Evolutionary conservation across 2,888 invertebrate species (phyloP).

Genomic region (Crematogaster levior): DNA sequence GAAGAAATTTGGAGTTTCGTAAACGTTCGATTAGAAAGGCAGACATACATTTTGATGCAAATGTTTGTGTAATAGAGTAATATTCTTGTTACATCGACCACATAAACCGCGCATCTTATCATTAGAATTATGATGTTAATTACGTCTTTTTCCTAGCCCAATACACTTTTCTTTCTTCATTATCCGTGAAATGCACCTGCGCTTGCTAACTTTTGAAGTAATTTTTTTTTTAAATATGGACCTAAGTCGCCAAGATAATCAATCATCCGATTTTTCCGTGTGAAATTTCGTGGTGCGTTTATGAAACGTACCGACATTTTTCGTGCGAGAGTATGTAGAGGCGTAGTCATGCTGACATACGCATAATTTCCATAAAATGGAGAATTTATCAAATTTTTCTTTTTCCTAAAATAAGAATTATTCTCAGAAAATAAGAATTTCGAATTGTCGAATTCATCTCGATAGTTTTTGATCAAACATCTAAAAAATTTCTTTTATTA

Average conservation of each 20-base stretch:
- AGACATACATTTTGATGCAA: background rate
- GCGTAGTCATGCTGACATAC: background rate
- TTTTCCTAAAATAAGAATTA: too few species aligned
- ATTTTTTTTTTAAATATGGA: slow-evolving; percentile 2
- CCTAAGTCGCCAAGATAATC: background rate
- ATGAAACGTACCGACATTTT: background rate
- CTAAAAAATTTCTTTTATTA: background rate
- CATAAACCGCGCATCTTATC: slow-evolving; percentile 4
- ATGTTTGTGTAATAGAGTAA: background rate
- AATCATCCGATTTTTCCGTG: slow-evolving; percentile 1
- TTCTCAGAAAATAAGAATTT: slow-evolving; percentile 44
- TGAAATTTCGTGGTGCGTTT: background rate
- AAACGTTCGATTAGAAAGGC: slow-evolving; percentile 20
- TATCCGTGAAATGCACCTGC: background rate
- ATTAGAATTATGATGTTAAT: background rate
- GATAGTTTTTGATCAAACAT: background rate
- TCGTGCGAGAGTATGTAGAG: slow-evolving; percentile 6
- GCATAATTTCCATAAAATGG: slow-evolving; percentile 18
- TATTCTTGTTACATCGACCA: slow-evolving; percentile 11
- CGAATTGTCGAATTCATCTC: background rate
- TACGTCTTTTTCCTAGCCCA: background rate
- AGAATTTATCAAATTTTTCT: background rate
- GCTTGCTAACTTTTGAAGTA: background rate
- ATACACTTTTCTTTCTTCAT: background rate
- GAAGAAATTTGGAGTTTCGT: slow-evolving; percentile 12